Percentiles rank a stretch among this genome's conserved stretches.
Conservation (phyloP, 2,888 invertebrate genomes). For the Diplazon laetatorius region DNA sequence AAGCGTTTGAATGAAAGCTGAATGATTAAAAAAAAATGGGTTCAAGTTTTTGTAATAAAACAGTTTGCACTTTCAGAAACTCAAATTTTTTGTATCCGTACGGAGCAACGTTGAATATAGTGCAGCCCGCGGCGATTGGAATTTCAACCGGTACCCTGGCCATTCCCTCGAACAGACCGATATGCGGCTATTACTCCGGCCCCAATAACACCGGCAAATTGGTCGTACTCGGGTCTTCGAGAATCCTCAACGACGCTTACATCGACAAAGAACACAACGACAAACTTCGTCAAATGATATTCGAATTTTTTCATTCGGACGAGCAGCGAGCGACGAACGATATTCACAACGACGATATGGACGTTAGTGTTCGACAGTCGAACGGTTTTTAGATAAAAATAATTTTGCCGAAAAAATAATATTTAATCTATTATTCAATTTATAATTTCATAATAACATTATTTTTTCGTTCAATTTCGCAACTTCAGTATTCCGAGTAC, state of each 20-base stretch:
- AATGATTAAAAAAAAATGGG: not conserved
- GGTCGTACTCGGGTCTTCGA: slow-evolving; percentile 95
- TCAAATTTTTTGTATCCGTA: slow-evolving; percentile 96
- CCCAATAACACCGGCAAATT: slow-evolving; percentile 88
- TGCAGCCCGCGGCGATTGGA: slow-evolving; percentile 93
- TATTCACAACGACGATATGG: slow-evolving; percentile 92
- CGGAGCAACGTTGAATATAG: slow-evolving; percentile 97
- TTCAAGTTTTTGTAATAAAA: not conserved
- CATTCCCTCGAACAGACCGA: slow-evolving; percentile 96
- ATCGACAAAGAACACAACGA: slow-evolving; percentile 97
- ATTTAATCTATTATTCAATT: not conserved
- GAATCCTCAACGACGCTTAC: slow-evolving; percentile 96
- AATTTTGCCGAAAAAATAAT: not conserved
- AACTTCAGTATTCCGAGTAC: slow-evolving; percentile 92
- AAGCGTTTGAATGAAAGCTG: not conserved
- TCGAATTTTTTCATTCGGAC: slow-evolving; percentile 87
- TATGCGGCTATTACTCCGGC: slow-evolving; percentile 90
- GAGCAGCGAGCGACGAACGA: slow-evolving; percentile 85
- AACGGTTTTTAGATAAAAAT: not conserved
- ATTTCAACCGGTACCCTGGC: slow-evolving; percentile 96
- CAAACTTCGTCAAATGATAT: slow-evolving; percentile 93
- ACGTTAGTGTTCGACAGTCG: slow-evolving; percentile 85
- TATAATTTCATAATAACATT: not conserved
- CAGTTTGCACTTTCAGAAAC: slow-evolving; percentile 36
- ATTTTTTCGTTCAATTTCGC: slow-evolving; percentile 20